Conservation (phyloP, 2,888 invertebrate genomes). For the Ditula angustiorana region DNA sequence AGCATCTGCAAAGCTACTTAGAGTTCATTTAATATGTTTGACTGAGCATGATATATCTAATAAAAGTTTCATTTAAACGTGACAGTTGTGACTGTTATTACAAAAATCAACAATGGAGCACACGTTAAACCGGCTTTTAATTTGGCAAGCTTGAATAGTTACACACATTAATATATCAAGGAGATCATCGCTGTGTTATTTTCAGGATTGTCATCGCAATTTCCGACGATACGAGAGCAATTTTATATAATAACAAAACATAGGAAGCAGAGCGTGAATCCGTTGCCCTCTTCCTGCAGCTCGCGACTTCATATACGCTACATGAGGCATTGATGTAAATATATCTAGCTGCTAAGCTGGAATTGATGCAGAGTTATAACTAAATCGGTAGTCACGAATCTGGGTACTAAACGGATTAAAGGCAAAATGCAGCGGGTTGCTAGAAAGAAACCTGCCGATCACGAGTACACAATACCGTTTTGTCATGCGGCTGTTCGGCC, state of each 20-base stretch:
- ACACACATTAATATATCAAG: constrained; percentile 32
- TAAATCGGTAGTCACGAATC: constrained; percentile 17
- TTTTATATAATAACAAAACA: constrained; percentile 40
- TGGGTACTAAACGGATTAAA: constrained; percentile 33
- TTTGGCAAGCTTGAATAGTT: constrained; percentile 24
- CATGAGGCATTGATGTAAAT: constrained; percentile 1
- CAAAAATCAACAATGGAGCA: constrained; percentile 1
- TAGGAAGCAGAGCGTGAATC: constrained; percentile 33
- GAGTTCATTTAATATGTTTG: neutral
- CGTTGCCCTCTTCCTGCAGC: constrained; percentile 29
- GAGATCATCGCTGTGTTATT: constrained; percentile 29
- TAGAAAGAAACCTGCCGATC: constrained; percentile 54
- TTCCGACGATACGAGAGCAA: constrained; percentile 34
- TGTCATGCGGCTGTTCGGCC: constrained; percentile 50
- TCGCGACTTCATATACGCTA: constrained; percentile 17
- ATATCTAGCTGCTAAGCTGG: neutral
- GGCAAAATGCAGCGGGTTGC: constrained; percentile 43
- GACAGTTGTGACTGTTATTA: constrained; percentile 1
- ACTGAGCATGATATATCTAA: neutral
- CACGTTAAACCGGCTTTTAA: constrained; percentile 26
- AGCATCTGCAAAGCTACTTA: neutral
- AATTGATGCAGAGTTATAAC: constrained; percentile 7
- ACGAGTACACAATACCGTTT: constrained; percentile 63
- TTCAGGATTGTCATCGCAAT: constrained; percentile 38
- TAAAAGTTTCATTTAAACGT: neutral